These are phyloP conservation scores for Marmota monax DNA, from an alignment of 2,113 vertebrate genomes.

Conservation along the genomic window DNA sequence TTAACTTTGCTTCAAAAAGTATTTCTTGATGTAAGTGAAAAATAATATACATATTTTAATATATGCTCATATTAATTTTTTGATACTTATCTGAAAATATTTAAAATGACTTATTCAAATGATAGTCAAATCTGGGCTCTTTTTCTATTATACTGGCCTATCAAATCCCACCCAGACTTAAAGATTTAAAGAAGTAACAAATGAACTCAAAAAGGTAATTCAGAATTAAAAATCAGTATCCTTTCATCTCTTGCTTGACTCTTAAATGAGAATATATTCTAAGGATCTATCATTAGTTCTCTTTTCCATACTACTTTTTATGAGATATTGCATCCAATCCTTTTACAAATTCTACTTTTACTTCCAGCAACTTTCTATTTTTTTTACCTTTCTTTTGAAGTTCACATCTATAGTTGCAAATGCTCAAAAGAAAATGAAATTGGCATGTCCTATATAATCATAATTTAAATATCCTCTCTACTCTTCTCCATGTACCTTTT, in stretches of 20 bases:
- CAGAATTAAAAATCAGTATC: not conserved
- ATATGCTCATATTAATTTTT: not conserved
- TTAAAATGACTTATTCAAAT: slow-evolving; percentile 9
- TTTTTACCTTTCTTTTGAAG: not conserved
- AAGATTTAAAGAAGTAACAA: slow-evolving; percentile 6
- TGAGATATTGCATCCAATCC: not conserved
- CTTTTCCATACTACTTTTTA: not conserved
- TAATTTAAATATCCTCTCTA: not conserved
- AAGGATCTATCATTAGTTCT: not conserved
- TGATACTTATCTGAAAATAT: slow-evolving; percentile 32
- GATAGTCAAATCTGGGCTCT: not conserved
- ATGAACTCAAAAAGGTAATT: not conserved
- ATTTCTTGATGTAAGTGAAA: not conserved
- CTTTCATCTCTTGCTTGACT: not conserved
- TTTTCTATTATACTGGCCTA: not conserved
- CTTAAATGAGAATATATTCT: not conserved
- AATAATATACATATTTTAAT: slow-evolving; percentile 13
- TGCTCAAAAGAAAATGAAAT: not conserved
- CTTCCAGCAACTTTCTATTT: not conserved
- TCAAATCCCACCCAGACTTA: not conserved
- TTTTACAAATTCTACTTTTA: slow-evolving; percentile 30
- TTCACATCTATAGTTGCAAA: not conserved
- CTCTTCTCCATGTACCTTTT: not conserved
- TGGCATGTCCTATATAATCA: not conserved
- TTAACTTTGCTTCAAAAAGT: not conserved